Base-by-base conservation (phyloP, 2,113 vertebrate species). In the Cinclus cinclus region DNA sequence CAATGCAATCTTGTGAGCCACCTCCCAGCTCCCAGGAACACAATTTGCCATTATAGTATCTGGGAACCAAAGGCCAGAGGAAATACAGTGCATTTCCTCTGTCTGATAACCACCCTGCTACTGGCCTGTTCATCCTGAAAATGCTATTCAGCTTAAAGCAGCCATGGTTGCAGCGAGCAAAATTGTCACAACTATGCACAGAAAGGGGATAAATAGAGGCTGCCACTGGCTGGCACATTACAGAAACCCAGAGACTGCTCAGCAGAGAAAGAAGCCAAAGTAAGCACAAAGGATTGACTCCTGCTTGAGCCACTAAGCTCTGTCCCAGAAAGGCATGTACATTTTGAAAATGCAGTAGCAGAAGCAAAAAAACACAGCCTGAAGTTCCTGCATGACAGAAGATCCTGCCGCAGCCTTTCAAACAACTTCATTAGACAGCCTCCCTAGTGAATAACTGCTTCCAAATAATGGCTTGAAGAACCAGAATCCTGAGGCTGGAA, bases 21-120 rank as follows among this genome's bases (percentile, higher is more conserved):
- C 73, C 69, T 89, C 89, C 73, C 92, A 70, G 49, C 60, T 91
- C 31, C 86, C 91, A 96, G 77, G 81, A 96, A 69, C 77, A 24
- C 22, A 5, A 15, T 42, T 87, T 79, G 25, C 80, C 3, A 1
- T 82, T 92, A 3, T 3, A 22, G n/a, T 91, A 84, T 89, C 92
- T 75, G 58, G 56, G 65, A 95, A 68, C 49, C 37, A 41, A 79
- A 89, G 56, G 83, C 91, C 69, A 71, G 60, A 89, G 68, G 65
- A 85, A 83, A 89, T 4, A 60, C 0, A 0, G 60, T 79, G 77
- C 65, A 2, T 82, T 92, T 79, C 55, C 77, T 91, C 62, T 65
- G 68, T 87, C 91, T 76, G 67, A 89, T 47, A 83, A 58, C 25
- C 77, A 58, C 41, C 4, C 55, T 60, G 41, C 81, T 56, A 62